phyloP scores from a whole-genome alignment of 2,797 vertebrate species.

The Bradypodion pumilum region DNA sequence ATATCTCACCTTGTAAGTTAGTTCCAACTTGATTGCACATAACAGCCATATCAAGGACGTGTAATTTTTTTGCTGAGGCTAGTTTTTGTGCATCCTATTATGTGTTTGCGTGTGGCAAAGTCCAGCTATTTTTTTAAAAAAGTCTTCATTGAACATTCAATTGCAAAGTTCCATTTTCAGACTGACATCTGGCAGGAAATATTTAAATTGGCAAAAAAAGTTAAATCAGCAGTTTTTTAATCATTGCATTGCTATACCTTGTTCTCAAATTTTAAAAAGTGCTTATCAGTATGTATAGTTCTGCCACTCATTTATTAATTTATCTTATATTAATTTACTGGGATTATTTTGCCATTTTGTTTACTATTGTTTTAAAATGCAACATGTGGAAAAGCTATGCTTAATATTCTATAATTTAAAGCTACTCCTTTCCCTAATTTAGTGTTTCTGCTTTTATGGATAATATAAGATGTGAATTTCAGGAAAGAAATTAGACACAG shows the following conservation, averaged over 20 bases:
- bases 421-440: neutral
- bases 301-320: neutral
- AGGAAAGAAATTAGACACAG: neutral
- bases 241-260: neutral
- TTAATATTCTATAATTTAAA: neutral
- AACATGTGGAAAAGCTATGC: neutral
- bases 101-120: constrained; percentile 1
- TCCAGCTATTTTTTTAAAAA: constrained; percentile 7
- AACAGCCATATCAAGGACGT: constrained; percentile 49
- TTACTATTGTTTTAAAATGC: neutral
- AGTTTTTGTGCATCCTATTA: neutral
- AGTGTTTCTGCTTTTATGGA: neutral
- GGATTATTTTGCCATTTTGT: neutral
- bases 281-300: neutral
- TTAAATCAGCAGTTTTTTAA: neutral
- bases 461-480: neutral
- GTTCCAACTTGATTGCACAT: no score
- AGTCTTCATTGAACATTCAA: constrained; percentile 33
- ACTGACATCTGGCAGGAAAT: neutral
- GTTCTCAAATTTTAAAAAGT: neutral
- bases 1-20: no score
- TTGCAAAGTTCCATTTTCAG: neutral
- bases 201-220: neutral
- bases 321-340: neutral
- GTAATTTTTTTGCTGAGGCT: constrained; percentile 54